These are phyloP conservation scores for Lichenostomus cassidix DNA, from an alignment of 2,113 vertebrate genomes.

Conservation along the genomic window DNA sequence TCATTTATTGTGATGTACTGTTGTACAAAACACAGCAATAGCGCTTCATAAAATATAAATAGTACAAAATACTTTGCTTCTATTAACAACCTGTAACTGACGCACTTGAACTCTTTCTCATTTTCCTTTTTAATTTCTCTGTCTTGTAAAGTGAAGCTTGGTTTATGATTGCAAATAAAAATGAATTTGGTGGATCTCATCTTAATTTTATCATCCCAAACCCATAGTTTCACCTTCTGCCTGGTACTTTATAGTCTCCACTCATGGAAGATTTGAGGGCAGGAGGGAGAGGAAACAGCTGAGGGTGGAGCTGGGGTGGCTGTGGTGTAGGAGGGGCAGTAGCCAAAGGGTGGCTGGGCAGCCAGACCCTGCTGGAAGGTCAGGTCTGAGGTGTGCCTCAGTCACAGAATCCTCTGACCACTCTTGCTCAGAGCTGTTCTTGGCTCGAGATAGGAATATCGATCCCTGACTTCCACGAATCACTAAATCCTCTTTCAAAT, in stretches of 20 bases:
- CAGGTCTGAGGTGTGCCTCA: not conserved
- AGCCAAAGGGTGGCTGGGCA: not conserved
- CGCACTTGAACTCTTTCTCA: conserved; percentile 60
- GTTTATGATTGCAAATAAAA: conserved; percentile 66
- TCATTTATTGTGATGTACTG: conserved; percentile 72
- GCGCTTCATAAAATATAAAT: conserved; percentile 79
- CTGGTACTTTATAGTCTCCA: not conserved
- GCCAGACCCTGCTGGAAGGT: not conserved
- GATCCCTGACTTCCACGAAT: not conserved
- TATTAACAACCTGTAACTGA: conserved; percentile 69
- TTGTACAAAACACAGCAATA: conserved; percentile 72
- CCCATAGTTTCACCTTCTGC: conserved; percentile 18
- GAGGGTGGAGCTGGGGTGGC: not conserved
- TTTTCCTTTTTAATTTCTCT: conserved; percentile 63
- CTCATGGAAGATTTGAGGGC: not conserved
- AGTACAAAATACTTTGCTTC: conserved; percentile 63
- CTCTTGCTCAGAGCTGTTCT: not conserved
- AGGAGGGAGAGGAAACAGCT: not conserved
- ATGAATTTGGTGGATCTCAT: conserved; percentile 51
- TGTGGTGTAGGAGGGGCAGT: not conserved
- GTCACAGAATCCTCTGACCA: accelerated
- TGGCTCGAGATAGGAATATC: not conserved
- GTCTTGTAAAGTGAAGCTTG: conserved; percentile 51
- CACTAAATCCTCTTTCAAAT: conserved; percentile 30
- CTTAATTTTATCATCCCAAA: conserved; percentile 44